Base-by-base conservation (phyloP, 1,140 invertebrate species). In the Agrypnia vestita region DNA sequence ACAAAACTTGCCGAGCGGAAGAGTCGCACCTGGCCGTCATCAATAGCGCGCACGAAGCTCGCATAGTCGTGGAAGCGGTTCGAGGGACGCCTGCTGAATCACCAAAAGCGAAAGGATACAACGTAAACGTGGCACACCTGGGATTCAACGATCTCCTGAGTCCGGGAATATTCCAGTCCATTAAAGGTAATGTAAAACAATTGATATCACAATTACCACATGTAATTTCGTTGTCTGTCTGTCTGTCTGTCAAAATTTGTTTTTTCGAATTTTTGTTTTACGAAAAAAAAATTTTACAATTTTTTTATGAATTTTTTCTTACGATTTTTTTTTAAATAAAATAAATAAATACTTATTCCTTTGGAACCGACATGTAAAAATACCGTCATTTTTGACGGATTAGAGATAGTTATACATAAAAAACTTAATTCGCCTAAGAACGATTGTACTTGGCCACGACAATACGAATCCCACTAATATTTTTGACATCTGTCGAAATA, bases 111-210 rank as follows among this genome's bases (percentile, higher is more conserved):
- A 84, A 3, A 77, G 74, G 9, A 84, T 80, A 56, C 61, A 62
- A 84, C 83, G n/a, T n/a, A 67, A 80, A 85, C 12, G 49, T 82
- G 11, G 83, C 83, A 7, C 82, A 82, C 46, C 15, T 86, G 12
- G 86, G 86, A 25, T 83, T 85, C 19, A 79, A 84, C 47, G 84
- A 86, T 25, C 82, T 84, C 79, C 73, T 80, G 15, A 82, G 82
- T 19, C 75, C 82, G 43, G 80, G 79, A 12, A 78, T 83, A 6
- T 85, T 84, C 82, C 79, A 78, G 13, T 86, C 84, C 11, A 82
- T 86, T n/a, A 78, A 86, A 46, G 86, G 86, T 86, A 84, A 64
- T 15, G 10, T 64, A 8, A 64, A 10, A 64, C 15, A 10, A 56
- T 56, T 10, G 6, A 8, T 7, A 13, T 49, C 47, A 49, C 7